These are phyloP conservation scores for Aphaenogaster ashmeadi DNA, from an alignment of 1,140 invertebrate genomes.

Conservation along the genomic window DNA sequence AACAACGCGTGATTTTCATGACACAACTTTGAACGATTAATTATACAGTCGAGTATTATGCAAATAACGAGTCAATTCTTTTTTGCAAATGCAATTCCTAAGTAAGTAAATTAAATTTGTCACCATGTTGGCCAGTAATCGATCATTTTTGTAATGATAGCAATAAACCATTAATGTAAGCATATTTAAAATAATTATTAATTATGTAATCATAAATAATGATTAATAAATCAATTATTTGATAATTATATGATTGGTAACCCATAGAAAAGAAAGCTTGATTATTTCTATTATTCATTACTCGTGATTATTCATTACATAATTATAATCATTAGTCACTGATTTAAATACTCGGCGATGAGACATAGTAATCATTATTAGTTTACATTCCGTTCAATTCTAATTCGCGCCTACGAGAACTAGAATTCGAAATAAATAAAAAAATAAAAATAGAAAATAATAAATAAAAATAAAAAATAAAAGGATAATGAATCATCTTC, in stretches of 20 bases:
- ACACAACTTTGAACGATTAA: neutral
- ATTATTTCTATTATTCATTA: constrained; percentile 13
- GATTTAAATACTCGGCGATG: neutral
- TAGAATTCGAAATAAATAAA: neutral
- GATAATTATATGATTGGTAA: no score
- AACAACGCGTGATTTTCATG: neutral
- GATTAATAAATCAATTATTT: neutral
- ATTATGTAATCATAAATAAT: neutral
- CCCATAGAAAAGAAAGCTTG: neutral
- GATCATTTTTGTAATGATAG: neutral
- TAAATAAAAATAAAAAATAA: neutral
- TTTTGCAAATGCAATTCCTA: neutral
- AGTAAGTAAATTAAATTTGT: neutral
- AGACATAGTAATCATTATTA: neutral
- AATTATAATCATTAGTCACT: neutral
- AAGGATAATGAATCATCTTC: neutral
- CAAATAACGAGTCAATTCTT: neutral
- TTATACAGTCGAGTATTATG: neutral
- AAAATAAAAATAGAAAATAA: neutral
- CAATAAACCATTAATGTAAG: neutral
- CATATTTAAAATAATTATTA: neutral
- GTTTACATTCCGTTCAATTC: neutral
- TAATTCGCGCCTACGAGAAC: neutral
- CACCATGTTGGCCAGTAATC: neutral
- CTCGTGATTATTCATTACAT: neutral